These are phyloP conservation scores for Dermolepida albohirtum DNA, from an alignment of 2,888 invertebrate species.

Conservation along the genomic window DNA sequence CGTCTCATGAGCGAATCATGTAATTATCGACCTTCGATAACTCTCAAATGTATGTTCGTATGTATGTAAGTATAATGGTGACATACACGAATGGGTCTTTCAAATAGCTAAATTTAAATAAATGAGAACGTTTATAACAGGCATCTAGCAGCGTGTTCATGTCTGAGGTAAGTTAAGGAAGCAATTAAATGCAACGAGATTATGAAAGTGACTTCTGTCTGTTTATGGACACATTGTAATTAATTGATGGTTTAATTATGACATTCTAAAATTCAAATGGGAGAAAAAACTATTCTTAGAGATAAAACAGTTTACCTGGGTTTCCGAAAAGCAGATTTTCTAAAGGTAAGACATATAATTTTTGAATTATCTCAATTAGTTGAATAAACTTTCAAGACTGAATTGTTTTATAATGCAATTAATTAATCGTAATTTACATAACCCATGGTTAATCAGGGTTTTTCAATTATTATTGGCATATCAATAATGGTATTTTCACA, in stretches of 20 bases:
- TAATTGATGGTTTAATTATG: slow-evolving; percentile 1
- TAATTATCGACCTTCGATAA: not conserved
- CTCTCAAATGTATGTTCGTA: not conserved
- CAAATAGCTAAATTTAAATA: slow-evolving; percentile 12
- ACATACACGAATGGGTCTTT: not conserved
- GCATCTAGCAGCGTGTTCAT: not conserved
- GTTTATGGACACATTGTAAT: not conserved
- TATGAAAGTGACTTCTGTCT: slow-evolving; percentile 19
- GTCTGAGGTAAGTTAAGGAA: slow-evolving; percentile 12
- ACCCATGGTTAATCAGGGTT: too few relatives aligned
- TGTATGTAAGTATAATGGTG: not conserved
- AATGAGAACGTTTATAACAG: slow-evolving; percentile 17
- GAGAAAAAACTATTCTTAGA: too few relatives aligned
- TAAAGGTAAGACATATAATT: too few relatives aligned
- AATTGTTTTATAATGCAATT: too few relatives aligned
- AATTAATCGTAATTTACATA: too few relatives aligned
- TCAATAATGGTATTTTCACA: too few relatives aligned
- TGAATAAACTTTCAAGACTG: too few relatives aligned
- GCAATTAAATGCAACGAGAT: slow-evolving; percentile 11
- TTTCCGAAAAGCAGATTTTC: too few relatives aligned
- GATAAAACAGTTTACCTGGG: too few relatives aligned
- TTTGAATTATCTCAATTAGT: too few relatives aligned
- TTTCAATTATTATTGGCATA: too few relatives aligned
- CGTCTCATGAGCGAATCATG: not conserved
- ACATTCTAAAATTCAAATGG: too few relatives aligned